Percentiles rank a stretch among this genome's conserved stretches.
phyloP scores from a whole-genome alignment of 2,888 invertebrate genomes.

The Euplexia lucipara region DNA sequence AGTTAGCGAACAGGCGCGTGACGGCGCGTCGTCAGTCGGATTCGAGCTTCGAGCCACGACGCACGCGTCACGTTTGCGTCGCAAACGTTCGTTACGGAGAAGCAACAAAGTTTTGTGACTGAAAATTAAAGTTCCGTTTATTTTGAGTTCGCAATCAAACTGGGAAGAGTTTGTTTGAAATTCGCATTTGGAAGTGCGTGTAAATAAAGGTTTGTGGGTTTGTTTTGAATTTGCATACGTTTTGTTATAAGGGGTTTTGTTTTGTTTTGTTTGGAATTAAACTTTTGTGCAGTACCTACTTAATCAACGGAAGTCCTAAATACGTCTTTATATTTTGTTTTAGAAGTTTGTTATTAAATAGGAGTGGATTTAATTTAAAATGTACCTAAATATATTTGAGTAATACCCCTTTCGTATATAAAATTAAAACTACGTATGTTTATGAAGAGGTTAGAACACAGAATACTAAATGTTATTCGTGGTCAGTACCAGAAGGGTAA shows the following conservation, averaged over 20 bases:
- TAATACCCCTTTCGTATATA: too few relatives aligned
- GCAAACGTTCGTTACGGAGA: conserved; percentile 69
- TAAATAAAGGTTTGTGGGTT: conserved; percentile 68
- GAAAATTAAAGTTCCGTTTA: conserved; percentile 70
- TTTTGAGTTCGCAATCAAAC: conserved; percentile 65
- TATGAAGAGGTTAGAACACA: too few relatives aligned
- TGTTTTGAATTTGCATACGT: conserved; percentile 53
- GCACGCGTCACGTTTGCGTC: conserved; percentile 65
- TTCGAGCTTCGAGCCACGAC: conserved; percentile 60
- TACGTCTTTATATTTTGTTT: neutral
- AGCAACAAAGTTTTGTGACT: conserved; percentile 79
- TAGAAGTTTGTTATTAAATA: too few relatives aligned
- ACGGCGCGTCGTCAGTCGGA: conserved; percentile 69
- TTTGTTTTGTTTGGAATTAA: conserved; percentile 38
- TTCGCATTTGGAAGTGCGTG: conserved; percentile 67
- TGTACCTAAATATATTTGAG: too few relatives aligned
- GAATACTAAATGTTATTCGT: too few relatives aligned
- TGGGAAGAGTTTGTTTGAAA: conserved; percentile 63
- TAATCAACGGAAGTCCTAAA: neutral
- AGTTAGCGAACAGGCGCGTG: conserved; percentile 54
- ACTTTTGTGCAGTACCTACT: conserved; percentile 3
- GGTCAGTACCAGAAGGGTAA: too few relatives aligned
- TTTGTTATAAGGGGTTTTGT: conserved; percentile 28
- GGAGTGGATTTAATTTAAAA: too few relatives aligned
- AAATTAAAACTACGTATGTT: too few relatives aligned